A percentile compares a stretch with the other conserved stretches of the same genome.
Evolutionary conservation across 92 coral and sea anemone species (phyloP).

Genomic region (Actinostola sp.): DNA sequence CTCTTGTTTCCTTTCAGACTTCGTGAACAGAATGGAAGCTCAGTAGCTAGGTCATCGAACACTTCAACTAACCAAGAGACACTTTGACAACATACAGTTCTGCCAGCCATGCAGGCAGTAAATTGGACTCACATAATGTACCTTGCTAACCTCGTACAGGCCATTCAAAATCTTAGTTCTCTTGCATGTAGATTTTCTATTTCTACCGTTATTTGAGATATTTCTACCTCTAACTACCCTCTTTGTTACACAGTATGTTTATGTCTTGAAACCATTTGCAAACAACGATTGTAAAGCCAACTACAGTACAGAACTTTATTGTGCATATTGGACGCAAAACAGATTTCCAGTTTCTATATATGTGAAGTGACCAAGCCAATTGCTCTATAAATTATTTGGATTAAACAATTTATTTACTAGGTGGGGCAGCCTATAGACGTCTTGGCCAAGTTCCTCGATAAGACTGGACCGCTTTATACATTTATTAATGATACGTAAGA

Average conservation of each 20-base stretch:
- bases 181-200: background rate
- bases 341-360: background rate
- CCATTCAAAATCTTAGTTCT: background rate
- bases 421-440: slow-evolving; percentile 10
- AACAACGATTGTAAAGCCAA: background rate
- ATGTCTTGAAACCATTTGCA: no score
- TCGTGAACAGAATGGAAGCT: slow-evolving; percentile 56
- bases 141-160: slow-evolving; percentile 2
- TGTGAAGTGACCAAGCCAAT: background rate
- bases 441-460: no score
- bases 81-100: background rate
- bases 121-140: slow-evolving; percentile 3
- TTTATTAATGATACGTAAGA: no score
- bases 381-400: slow-evolving; percentile 6
- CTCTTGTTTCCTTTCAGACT: slow-evolving; percentile 40
- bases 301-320: background rate
- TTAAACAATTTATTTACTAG: background rate
- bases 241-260: no score
- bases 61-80: background rate
- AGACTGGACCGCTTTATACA: no score
- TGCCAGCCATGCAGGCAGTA: slow-evolving; percentile 10
- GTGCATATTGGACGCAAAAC: background rate
- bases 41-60: background rate
- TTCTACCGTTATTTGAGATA: no score
- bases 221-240: no score